Conservation (phyloP, 2,797 vertebrate species). For the Poeciliopsis paucimaculata region DNA sequence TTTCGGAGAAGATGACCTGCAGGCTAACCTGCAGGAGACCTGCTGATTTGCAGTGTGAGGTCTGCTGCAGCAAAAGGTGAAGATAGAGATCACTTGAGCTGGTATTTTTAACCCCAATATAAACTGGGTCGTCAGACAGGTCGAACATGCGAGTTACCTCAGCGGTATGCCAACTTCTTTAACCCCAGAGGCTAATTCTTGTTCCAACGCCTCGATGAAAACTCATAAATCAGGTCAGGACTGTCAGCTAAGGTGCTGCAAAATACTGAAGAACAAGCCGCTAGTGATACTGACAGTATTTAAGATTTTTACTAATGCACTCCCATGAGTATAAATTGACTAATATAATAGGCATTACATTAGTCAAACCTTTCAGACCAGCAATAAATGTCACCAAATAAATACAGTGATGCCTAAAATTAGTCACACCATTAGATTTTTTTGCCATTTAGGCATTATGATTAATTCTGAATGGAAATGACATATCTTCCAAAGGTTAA, state of each 20-base stretch:
- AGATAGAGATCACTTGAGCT: slow-evolving; percentile 19
- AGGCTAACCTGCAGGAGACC: not conserved
- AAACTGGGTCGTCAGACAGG: slow-evolving; percentile 40
- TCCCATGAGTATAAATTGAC: not conserved
- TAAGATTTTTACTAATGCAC: not conserved
- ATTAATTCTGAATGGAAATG: not conserved
- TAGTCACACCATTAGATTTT: not conserved
- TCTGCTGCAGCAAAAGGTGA: slow-evolving; percentile 7
- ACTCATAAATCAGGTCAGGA: slow-evolving; percentile 42
- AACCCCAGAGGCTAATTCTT: slow-evolving; percentile 27
- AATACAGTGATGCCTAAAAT: not conserved
- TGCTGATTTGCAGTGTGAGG: slow-evolving; percentile 9
- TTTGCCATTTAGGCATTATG: not conserved
- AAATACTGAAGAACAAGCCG: slow-evolving; percentile 25
- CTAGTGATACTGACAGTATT: slow-evolving; percentile 3
- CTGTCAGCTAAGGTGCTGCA: slow-evolving; percentile 30
- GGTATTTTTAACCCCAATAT: slow-evolving; percentile 20
- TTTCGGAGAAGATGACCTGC: slow-evolving; percentile 28
- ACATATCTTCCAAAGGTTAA: not conserved
- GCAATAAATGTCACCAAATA: not conserved
- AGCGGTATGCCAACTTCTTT: slow-evolving; percentile 30
- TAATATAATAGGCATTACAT: not conserved
- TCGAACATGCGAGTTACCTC: slow-evolving; percentile 34
- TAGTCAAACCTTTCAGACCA: not conserved
- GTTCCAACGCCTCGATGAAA: slow-evolving; percentile 24